phyloP scores from a whole-genome alignment of 2,888 invertebrate genomes.

The Elgonia sp. region DNA sequence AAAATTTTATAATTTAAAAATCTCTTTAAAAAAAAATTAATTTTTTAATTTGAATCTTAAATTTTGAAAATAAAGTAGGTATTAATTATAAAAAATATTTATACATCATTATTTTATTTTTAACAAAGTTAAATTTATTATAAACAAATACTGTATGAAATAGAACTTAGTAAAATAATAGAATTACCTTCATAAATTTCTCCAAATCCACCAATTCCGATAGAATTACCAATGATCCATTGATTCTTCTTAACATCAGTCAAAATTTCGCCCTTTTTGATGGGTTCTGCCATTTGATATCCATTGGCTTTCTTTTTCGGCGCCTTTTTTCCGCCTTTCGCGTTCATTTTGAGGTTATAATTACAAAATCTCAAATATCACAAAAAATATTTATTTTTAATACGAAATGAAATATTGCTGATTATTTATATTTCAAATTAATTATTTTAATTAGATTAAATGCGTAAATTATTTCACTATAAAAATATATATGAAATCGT shows the following conservation, averaged over 20 bases:
- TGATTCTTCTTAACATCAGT: conserved; percentile 92
- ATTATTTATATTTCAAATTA: background rate
- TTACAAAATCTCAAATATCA: background rate
- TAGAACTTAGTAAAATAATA: conserved; percentile 5
- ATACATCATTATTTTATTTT: too few species aligned
- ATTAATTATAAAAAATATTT: too few species aligned
- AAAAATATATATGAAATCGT: too few species aligned
- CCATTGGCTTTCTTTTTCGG: conserved; percentile 86
- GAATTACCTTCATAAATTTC: conserved; percentile 94
- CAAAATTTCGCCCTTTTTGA: conserved; percentile 92
- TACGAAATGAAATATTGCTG: background rate
- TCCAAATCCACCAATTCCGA: conserved; percentile 97
- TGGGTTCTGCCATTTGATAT: conserved; percentile 91
- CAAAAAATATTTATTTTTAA: background rate
- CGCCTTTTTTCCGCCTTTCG: conserved; percentile 81
- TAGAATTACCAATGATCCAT: conserved; percentile 95
- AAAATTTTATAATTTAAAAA: too few species aligned
- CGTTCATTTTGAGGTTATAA: conserved; percentile 82
- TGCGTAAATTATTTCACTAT: too few species aligned
- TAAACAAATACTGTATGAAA: background rate
- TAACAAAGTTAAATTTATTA: background rate
- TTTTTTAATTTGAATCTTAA: too few species aligned
- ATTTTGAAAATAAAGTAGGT: too few species aligned
- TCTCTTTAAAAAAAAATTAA: too few species aligned
- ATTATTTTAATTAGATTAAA: background rate